Evolutionary conservation across 2,888 invertebrate genomes (phyloP).

Genomic region (Aporophyla lueneburgensis): DNA sequence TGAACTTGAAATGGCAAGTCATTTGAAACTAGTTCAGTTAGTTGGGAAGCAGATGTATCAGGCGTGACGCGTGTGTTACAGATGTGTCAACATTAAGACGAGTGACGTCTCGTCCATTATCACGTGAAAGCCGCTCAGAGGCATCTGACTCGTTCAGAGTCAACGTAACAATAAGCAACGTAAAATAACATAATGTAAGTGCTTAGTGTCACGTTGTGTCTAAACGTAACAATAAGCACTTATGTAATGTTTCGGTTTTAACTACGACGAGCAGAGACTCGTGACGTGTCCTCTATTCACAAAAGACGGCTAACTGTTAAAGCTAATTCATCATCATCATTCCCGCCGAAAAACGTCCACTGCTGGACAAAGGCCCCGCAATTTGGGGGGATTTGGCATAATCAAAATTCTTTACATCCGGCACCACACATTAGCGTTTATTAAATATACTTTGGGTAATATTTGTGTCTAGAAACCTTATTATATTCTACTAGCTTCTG

Average conservation of each 20-base stretch:
- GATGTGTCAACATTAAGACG: neutral
- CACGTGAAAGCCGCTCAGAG: neutral
- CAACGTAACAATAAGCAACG: neutral
- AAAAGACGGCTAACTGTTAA: too few species aligned
- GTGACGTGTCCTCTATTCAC: neutral
- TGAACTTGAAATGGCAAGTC: neutral
- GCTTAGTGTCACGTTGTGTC: too few species aligned
- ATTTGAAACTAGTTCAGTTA: neutral
- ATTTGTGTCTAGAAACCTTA: neutral
- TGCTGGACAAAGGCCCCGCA: too few species aligned
- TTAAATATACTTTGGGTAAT: neutral
- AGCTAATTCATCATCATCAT: too few species aligned
- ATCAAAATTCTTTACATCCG: too few species aligned
- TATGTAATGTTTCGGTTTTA: neutral
- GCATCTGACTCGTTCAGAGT: neutral
- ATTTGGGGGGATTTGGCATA: too few species aligned
- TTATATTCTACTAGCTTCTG: too few species aligned
- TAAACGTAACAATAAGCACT: neutral
- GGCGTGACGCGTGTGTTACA: neutral
- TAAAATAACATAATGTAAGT: too few species aligned
- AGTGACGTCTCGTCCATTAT: constrained; percentile 8
- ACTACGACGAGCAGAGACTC: neutral
- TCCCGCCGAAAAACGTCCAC: too few species aligned
- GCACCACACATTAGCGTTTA: too few species aligned
- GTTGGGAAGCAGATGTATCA: neutral